Evolutionary conservation across 2,113 vertebrate species (phyloP).

Genomic region (Larimichthys polyactis): DNA sequence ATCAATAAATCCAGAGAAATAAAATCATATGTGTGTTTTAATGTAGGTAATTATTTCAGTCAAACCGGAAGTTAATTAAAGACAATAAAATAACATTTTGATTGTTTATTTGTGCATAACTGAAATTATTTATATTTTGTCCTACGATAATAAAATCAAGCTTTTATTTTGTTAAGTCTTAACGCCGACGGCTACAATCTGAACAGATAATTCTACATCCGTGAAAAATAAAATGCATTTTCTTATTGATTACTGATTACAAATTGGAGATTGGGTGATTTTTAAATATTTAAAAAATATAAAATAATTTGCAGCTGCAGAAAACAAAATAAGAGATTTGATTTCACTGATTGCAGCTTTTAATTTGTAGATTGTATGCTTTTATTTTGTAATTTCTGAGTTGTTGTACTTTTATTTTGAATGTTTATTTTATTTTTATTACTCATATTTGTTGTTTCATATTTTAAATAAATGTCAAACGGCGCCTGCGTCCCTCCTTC

Average conservation of each 20-base stretch:
- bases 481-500: too few relatives aligned
- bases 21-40: too few relatives aligned
- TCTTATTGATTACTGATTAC: neutral
- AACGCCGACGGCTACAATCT: neutral
- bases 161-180: neutral
- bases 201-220: neutral
- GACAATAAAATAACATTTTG: too few relatives aligned
- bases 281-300: neutral
- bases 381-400: neutral
- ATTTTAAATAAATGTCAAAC: too few relatives aligned
- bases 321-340: neutral
- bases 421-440: neutral
- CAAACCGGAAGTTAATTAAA: neutral
- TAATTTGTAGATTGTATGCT: neutral
- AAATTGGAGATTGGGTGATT: neutral
- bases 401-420: neutral
- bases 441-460: neutral
- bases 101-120: neutral
- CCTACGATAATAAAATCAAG: neutral
- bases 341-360: neutral
- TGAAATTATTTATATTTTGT: neutral
- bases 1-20: too few relatives aligned
- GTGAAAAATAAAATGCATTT: neutral
- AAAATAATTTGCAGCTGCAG: neutral
- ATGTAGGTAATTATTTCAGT: neutral